A percentile compares a stretch with the other conserved stretches of the same genome.
Conservation (phyloP, 30 jellyfish, hydroid and myxozoan genomes). For the Turritopsis rubra region DNA sequence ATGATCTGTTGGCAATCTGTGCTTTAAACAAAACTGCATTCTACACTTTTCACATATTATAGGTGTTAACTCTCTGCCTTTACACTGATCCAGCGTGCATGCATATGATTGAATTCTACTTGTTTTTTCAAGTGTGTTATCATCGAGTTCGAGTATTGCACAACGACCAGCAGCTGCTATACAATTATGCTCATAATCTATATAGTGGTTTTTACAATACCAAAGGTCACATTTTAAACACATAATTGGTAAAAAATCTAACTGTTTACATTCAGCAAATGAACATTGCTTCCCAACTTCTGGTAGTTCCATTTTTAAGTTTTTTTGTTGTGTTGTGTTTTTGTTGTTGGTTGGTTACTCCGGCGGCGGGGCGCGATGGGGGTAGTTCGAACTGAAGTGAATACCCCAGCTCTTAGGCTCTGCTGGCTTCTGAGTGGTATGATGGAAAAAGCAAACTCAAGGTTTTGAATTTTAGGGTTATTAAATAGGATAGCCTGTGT, state of each 20-base stretch:
- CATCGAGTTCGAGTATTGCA: neutral
- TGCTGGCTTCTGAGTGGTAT: too few species aligned
- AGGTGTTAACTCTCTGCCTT: neutral
- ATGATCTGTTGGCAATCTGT: slow-evolving; percentile 24
- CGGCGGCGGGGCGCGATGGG: too few species aligned
- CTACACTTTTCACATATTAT: slow-evolving; percentile 14
- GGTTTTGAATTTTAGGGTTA: too few species aligned
- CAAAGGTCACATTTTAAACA: slow-evolving; percentile 12
- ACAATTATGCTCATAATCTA: slow-evolving; percentile 16
- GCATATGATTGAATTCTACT: neutral
- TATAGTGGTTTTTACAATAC: slow-evolving; percentile 18
- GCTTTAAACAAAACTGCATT: slow-evolving; percentile 10
- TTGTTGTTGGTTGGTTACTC: too few species aligned
- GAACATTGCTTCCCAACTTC: slow-evolving; percentile 23
- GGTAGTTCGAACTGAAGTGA: too few species aligned
- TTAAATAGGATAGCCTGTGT: too few species aligned
- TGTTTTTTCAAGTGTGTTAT: neutral
- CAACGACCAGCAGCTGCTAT: neutral
- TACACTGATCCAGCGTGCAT: slow-evolving; percentile 2
- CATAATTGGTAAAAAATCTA: slow-evolving; percentile 19
- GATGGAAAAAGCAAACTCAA: too few species aligned
- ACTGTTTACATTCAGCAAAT: slow-evolving; percentile 19
- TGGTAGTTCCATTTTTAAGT: slow-evolving; percentile 16
- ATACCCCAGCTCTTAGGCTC: too few species aligned
- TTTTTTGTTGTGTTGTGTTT: too few species aligned